Evolutionary conservation across 1,140 invertebrate species (phyloP).

Genomic region (Neuroterus valhalla): DNA sequence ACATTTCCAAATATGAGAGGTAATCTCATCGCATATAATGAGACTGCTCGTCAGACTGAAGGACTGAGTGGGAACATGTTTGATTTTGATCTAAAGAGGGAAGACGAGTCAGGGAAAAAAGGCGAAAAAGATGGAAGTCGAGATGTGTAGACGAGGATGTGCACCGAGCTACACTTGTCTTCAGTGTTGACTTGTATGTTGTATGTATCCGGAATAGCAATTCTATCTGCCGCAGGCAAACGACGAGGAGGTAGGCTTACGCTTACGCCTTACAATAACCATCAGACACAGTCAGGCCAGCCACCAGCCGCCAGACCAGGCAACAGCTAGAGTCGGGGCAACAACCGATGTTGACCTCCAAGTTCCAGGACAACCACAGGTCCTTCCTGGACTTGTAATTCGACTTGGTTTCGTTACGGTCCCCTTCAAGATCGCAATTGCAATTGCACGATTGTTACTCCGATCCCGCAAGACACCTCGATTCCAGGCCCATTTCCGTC

Average conservation of each 20-base stretch:
- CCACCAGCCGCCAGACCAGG: not conserved
- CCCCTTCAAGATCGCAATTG: not conserved
- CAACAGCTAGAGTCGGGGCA: conserved; percentile 26
- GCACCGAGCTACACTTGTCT: not conserved
- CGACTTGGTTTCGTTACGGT: not conserved
- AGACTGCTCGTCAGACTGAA: not conserved
- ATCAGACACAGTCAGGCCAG: no score
- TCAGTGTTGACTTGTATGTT: not conserved
- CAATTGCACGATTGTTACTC: not conserved
- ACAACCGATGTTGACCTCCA: conserved; percentile 35
- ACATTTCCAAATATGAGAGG: no score
- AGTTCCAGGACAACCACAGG: not conserved
- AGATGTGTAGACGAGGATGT: not conserved
- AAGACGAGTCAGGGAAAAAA: not conserved
- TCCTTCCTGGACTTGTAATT: conserved; percentile 17
- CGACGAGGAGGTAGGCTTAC: not conserved
- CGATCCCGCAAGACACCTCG: not conserved
- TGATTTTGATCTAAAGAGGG: not conserved
- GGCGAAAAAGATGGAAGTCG: not conserved
- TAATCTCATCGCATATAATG: not conserved
- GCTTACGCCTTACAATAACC: not conserved
- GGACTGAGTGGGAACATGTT: not conserved
- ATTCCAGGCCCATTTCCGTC: no score
- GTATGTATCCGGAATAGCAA: not conserved
- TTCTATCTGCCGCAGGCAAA: not conserved